Evolutionary conservation across 2,888 invertebrate genomes (phyloP), one percentile per base, ranked within the genome.

Genomic region (Sycophila texana): DNA sequence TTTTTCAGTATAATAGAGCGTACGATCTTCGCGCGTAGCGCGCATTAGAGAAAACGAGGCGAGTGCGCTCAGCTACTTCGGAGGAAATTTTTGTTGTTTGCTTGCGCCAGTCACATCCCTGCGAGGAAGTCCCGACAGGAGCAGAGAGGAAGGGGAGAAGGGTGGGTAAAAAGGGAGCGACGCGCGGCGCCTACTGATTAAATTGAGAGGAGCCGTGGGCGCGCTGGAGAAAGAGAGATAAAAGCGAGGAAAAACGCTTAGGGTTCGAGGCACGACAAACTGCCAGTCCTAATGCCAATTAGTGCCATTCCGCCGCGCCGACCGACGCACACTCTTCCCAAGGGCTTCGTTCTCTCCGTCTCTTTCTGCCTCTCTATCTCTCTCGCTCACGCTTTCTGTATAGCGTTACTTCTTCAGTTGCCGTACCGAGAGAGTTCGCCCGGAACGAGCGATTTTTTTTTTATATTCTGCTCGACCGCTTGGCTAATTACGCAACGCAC

Each of bases 231-330:
- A n/a, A 57, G 30, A 60, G 60, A 72, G 58, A 49, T 67, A 60
- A 66, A 61, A 51, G 63, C 20, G 67, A 57, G 60, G 51, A 77
- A 74, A 81, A 76, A 74, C 77, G 81, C 79, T 79, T 78, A 78
- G 75, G 83, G 82, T 82, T 82, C 82, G 82, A 84, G 82, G 82
- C 87, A 87, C 87, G 88, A 87, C 87, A 87, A 89, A 88, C 87
- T 88, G 89, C 87, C 89, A 89, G 85, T 86, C 87, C 87, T 88
- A 89, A 89, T 88, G 88, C 89, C 89, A 89, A 90, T 90, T 90
- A 90, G 89, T 90, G 89, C 88, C 89, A 89, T 89, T 90, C 88
- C 85, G 84, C 84, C 84, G 86, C 84, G 82, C 85, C 16, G 51
- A 49, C 18, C 78, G 51, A 76, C 80, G 75, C 77, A 81, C 81